Conservation (phyloP, 2,888 invertebrate species). For the Desoria tigrina region DNA sequence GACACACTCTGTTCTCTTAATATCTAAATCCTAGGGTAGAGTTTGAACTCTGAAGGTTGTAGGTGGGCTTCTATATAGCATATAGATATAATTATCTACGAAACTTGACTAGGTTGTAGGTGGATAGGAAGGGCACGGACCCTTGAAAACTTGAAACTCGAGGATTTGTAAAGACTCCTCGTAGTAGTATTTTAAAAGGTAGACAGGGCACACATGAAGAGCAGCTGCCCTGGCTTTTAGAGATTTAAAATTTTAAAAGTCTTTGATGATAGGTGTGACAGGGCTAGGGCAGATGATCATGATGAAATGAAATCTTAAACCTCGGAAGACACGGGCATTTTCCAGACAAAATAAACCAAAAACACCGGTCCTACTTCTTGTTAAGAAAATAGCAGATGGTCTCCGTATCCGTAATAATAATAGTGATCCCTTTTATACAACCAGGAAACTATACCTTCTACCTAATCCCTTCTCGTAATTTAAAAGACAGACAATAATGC, state of each 20-base stretch:
- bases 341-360: conserved; percentile 6
- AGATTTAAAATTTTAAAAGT: not conserved
- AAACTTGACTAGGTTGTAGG: too few relatives aligned
- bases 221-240: not conserved
- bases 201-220: not conserved
- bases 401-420: too few relatives aligned
- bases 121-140: conserved; percentile 1
- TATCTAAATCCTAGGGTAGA: too few relatives aligned
- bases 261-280: conserved; percentile 23
- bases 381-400: too few relatives aligned
- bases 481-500: too few relatives aligned
- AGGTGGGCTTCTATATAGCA: too few relatives aligned
- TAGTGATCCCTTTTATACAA: too few relatives aligned
- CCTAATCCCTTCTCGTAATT: too few relatives aligned
- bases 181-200: not conserved
- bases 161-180: not conserved
- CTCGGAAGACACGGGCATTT: not conserved
- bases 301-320: conserved; percentile 12
- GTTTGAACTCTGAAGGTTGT: too few relatives aligned
- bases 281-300: not conserved
- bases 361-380: conserved; percentile 1
- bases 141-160: not conserved
- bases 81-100: too few relatives aligned
- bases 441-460: too few relatives aligned
- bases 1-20: too few relatives aligned